A percentile compares a stretch with the other conserved stretches of the same genome.
Conservation (phyloP, 2,797 vertebrate genomes). For the Pelobates cultripes region DNA sequence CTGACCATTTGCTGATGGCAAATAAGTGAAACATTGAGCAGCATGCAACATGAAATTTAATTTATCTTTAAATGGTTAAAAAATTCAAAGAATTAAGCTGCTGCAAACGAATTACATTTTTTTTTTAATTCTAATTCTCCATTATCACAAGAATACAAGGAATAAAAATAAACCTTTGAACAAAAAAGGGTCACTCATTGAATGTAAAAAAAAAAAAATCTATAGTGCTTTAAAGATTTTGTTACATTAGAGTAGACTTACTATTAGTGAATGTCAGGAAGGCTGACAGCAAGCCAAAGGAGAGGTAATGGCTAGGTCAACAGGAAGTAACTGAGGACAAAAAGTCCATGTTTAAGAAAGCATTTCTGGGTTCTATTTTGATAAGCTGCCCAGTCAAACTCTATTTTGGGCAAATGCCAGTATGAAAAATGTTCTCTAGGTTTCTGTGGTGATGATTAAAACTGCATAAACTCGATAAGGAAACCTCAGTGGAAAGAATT, state of each 20-base stretch:
- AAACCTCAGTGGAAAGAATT: slow-evolving; percentile 57
- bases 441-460: slow-evolving; percentile 63
- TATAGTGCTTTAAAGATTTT: slow-evolving; percentile 26
- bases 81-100: too few relatives aligned
- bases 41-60: too few relatives aligned
- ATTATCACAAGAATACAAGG: too few relatives aligned
- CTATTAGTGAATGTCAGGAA: slow-evolving; percentile 66
- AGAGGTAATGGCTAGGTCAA: slow-evolving; percentile 74
- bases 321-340: slow-evolving; percentile 81
- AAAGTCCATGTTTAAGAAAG: slow-evolving; percentile 83
- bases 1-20: too few relatives aligned
- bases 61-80: too few relatives aligned
- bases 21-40: too few relatives aligned
- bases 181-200: neutral
- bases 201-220: slow-evolving; percentile 5
- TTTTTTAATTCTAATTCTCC: too few relatives aligned
- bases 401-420: slow-evolving; percentile 62
- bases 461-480: slow-evolving; percentile 60
- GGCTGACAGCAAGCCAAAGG: slow-evolving; percentile 70
- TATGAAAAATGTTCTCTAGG: slow-evolving; percentile 59
- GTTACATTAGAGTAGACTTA: slow-evolving; percentile 72
- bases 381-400: slow-evolving; percentile 71
- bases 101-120: too few relatives aligned
- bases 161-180: too few relatives aligned
- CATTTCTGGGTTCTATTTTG: slow-evolving; percentile 69